A percentile compares a stretch with the other conserved stretches of the same genome.
Evolutionary conservation across 64 coral and sea anemone species (phyloP).

Genomic region (Montipora sp.): DNA sequence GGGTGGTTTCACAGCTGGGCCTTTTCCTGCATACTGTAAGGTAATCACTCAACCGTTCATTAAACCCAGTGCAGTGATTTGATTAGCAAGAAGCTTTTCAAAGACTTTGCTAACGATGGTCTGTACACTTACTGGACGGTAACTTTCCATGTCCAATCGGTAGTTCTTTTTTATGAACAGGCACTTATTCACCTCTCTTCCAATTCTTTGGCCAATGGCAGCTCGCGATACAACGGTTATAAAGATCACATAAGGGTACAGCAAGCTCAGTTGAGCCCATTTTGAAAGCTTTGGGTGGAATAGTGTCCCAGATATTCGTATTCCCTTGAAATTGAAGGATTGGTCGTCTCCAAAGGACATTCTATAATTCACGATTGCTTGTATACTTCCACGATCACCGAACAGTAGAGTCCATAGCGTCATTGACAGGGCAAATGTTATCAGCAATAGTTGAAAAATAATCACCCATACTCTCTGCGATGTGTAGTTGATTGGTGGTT

Average conservation of each 20-base stretch:
- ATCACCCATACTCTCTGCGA: constrained; percentile 14
- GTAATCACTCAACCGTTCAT: constrained; percentile 17
- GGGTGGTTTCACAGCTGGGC: too few relatives aligned
- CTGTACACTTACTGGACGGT: constrained; percentile 40
- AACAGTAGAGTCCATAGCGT: not conserved
- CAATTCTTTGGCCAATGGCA: too few relatives aligned
- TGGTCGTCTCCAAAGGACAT: not conserved
- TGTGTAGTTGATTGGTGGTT: constrained; percentile 3
- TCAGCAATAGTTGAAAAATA: constrained; percentile 23
- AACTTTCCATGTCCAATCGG: constrained; percentile 31
- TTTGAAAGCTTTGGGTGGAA: too few relatives aligned
- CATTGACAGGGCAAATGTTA: not conserved
- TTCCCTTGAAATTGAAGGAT: not conserved
- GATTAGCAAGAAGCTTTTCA: constrained; percentile 42
- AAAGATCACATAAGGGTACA: too few relatives aligned
- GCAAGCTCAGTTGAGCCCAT: not conserved
- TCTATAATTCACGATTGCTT: constrained; percentile 32
- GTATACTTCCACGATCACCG: constrained; percentile 32
- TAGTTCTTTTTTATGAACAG: constrained; percentile 32
- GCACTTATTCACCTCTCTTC: constrained; percentile 5
- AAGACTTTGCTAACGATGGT: constrained; percentile 54
- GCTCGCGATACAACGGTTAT: too few relatives aligned
- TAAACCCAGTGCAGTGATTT: constrained; percentile 11
- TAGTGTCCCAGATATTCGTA: not conserved
- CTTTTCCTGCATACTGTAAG: not conserved